Evolutionary conservation across 2,797 vertebrate species (phyloP), one percentile per base, ranked within the genome.

Genomic region (Labroides dimidiatus): DNA sequence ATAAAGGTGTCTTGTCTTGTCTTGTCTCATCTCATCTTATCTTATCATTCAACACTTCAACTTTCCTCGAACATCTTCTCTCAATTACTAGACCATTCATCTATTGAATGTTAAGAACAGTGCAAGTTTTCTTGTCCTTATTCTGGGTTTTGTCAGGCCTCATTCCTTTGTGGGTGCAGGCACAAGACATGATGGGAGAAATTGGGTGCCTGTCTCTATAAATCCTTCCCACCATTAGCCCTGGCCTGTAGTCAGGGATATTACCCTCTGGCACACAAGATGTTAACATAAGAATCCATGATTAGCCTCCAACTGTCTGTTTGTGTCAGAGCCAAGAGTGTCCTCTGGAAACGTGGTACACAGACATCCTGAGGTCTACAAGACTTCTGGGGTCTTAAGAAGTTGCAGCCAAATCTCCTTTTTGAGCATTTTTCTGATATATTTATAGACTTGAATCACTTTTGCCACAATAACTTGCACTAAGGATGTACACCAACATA

Each of bases 171-270:
- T 0, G 47, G 7, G 62, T 39, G 51, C 64, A 85, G 85, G 77
- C 80, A 86, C 70, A 64, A 39, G 36, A 87, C 72, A 62, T 65
- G 67, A 89, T 85, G 84, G 71, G 73, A 75, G 75, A 86, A 89
- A 90, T 75, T 85, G 77, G 58, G 76, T 87, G 84, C 86, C 80
- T 78, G 73, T 64, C 44, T 19, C 11, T 14, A 78, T 77, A 81
- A 90, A 84, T 88, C 68, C 62, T 9, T 48, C 80, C 65, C 59
- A 81, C 59, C 61, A 69, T 55, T 37, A 72, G 64, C 71, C 51
- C 56, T 54, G 64, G 67, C 66, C 60, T 69, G 70, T 67, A 80
- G 65, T 27, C 61, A 52, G 61, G 63, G 77, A 74, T 65, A 73
- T 75, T 48, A 74, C 50, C 78, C 71, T 65, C 27, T 60, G 41